Evolutionary conservation across 30 jellyfish, hydroid and myxozoan species (phyloP).

Genomic region (Turritopsis rubra): DNA sequence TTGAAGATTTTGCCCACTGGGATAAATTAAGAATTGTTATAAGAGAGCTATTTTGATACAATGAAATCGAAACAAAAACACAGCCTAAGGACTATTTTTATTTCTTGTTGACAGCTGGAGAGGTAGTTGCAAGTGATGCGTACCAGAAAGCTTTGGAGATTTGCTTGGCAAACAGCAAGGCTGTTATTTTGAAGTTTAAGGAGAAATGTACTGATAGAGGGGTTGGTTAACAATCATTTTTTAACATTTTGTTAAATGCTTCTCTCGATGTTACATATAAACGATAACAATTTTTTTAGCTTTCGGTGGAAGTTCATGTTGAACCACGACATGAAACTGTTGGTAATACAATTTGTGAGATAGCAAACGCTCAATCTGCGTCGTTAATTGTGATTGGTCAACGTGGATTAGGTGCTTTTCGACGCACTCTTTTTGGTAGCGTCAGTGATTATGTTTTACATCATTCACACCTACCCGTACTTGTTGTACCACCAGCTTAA

Average conservation of each 20-base stretch:
- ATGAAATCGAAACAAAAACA: no score
- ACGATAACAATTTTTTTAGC: background rate
- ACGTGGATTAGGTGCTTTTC: constrained; percentile 68
- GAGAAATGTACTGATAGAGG: background rate
- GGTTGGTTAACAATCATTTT: background rate
- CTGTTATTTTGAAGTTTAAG: constrained; percentile 33
- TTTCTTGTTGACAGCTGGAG: constrained; percentile 69
- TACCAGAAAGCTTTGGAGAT: constrained; percentile 58
- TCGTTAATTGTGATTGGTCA: constrained; percentile 45
- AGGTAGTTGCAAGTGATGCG: constrained; percentile 55
- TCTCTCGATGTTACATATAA: no score
- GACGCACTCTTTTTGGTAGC: constrained; percentile 72
- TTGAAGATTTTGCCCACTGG: no score
- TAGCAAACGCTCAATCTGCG: constrained; percentile 57
- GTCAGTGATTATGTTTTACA: constrained; percentile 73
- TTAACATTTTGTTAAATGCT: no score
- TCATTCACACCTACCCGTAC: constrained; percentile 66
- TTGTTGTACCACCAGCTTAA: constrained; percentile 47
- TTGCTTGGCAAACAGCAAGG: constrained; percentile 46
- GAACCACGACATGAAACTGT: background rate
- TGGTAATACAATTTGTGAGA: constrained; percentile 63
- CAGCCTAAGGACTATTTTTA: no score
- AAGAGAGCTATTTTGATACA: no score
- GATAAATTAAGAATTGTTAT: no score
- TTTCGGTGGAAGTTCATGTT: background rate